Evolutionary conservation across 2,888 invertebrate genomes (phyloP), one percentile per base, ranked within the genome.

Genomic region (Drosophila fulvimacula): DNA sequence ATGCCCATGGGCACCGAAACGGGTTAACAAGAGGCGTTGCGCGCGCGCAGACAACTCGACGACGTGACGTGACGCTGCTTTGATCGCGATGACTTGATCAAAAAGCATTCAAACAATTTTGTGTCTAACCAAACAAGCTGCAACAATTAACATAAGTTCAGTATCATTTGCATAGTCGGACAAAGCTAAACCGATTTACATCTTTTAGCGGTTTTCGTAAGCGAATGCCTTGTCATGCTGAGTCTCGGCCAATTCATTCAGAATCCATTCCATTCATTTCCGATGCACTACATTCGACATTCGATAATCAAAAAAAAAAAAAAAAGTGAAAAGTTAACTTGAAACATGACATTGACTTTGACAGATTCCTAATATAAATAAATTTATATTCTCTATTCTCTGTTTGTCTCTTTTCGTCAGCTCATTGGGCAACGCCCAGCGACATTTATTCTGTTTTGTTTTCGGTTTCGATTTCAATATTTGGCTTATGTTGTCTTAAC

Each of bases 1-100:
- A 51, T 69, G 48, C 59, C 64, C 83, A 82, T 66, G 67, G 71
- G 51, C 78, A 77, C 24, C 46, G 46, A 66, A 73, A 61, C 78
- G 46, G 36, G 63, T 77, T 64, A 63, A 42, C 56, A 57, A 41
- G 17, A 42, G 21, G 38, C 53, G 41, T 46, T 24, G 15, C 61
- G 34, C 24, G 24, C 17, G 32, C 36, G 27, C 46, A 76, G 69
- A 62, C 65, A 48, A 30, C 17, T 39, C 44, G 66, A 64, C 58
- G 66, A 51, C 57, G 38, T 11, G 9, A 15, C 15, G 9, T 38
- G 38, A 15, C 21, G 42, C 19, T 9, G 17, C 17, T 17, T 21
- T 42, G 42, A 64, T 41, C 48, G 38, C 61, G 51, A 62, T 76
- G 76, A 80, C 64, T 63, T 34, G 34, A 46, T 64, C 61, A 55